Percentiles rank a stretch among this genome's conserved stretches.
Evolutionary conservation across 2,113 vertebrate species (phyloP).

Genomic region (Eidolon helvum): DNA sequence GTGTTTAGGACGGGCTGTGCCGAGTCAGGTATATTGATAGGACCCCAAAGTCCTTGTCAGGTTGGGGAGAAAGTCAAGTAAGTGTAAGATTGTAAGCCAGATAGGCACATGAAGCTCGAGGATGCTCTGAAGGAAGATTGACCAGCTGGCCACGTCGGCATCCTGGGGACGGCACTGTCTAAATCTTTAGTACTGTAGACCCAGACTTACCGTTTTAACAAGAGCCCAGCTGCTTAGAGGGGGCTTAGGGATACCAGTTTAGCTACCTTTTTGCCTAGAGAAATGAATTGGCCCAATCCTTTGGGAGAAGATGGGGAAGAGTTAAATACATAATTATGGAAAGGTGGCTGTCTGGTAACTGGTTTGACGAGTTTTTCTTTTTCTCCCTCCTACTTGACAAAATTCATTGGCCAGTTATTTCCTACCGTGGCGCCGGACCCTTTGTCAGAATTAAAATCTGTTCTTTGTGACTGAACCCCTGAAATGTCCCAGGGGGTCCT

Average conservation of each 20-base stretch:
- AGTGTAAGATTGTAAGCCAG: neutral
- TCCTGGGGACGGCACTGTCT: no score
- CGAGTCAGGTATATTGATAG: neutral
- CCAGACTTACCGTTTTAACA: neutral
- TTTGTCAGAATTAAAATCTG: conserved; percentile 32
- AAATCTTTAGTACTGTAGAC: neutral
- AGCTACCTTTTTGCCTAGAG: neutral
- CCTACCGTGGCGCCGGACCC: neutral
- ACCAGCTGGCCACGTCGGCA: accelerated
- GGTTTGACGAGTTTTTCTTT: conserved; percentile 32
- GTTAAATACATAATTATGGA: neutral
- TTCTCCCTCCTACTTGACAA: neutral
- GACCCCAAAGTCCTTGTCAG: neutral
- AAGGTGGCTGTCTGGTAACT: neutral
- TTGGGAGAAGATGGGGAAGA: neutral
- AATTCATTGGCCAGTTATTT: conserved; percentile 38
- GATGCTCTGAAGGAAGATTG: neutral
- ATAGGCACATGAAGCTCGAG: neutral
- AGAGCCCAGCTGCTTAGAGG: neutral
- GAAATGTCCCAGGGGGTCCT: neutral
- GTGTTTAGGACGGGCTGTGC: neutral
- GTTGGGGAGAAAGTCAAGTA: neutral
- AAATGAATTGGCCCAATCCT: neutral
- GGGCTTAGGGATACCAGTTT: neutral
- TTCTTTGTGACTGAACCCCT: conserved; percentile 19